These are phyloP conservation scores for Pantherophis guttatus DNA, from an alignment of 2,113 vertebrate species.

Conservation along the genomic window DNA sequence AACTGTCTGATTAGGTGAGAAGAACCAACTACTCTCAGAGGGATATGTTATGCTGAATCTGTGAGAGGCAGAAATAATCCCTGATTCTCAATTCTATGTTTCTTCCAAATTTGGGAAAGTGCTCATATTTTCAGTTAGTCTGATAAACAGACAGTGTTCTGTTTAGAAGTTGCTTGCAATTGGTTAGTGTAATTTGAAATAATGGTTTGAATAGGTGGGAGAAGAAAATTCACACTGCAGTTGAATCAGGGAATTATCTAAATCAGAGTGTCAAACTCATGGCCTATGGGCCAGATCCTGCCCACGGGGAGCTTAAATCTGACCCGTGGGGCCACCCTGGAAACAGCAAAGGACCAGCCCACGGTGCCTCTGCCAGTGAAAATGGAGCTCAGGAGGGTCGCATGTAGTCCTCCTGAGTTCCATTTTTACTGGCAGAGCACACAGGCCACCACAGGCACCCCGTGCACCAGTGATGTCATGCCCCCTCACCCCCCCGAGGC, in stretches of 20 bases:
- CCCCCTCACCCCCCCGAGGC: too few relatives aligned
- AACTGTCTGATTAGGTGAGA: not conserved
- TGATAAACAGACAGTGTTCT: not conserved
- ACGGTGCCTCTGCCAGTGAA: too few relatives aligned
- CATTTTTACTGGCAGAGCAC: too few relatives aligned
- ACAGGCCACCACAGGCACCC: too few relatives aligned
- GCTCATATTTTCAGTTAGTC: not conserved
- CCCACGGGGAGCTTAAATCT: too few relatives aligned
- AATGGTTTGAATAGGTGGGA: not conserved
- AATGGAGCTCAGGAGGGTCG: too few relatives aligned
- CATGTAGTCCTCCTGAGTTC: too few relatives aligned
- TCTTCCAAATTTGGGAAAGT: not conserved
- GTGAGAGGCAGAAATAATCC: not conserved
- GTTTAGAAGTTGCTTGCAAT: not conserved
- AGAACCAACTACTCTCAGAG: not conserved
- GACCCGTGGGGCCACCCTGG: too few relatives aligned
- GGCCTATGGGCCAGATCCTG: too few relatives aligned
- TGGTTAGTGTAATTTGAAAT: not conserved
- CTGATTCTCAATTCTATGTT: not conserved
- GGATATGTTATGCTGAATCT: not conserved
- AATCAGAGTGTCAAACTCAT: too few relatives aligned
- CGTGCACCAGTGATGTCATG: too few relatives aligned
- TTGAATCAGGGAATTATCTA: not conserved
- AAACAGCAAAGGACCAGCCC: too few relatives aligned
- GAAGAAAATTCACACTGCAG: not conserved